A percentile compares a stretch with the other conserved stretches of the same genome.
Evolutionary conservation across 2,113 vertebrate species (phyloP).

Genomic region (Bungarus multicinctus): DNA sequence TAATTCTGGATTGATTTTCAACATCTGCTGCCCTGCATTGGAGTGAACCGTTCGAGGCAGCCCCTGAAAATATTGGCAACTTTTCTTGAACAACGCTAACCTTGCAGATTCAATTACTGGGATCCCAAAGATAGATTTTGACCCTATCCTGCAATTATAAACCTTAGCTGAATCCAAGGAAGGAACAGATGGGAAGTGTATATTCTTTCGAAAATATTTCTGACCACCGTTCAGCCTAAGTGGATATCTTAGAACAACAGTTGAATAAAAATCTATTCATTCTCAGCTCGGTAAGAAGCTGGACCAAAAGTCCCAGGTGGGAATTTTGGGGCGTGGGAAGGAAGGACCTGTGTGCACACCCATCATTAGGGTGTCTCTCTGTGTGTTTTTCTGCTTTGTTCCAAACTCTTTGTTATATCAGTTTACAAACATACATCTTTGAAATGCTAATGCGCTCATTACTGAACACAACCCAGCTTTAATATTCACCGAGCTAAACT

Average conservation of each 20-base stretch:
- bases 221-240: background rate
- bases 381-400: background rate
- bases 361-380: background rate
- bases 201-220: background rate
- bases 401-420: background rate
- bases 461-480: no score
- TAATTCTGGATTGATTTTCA: background rate
- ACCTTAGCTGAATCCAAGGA: background rate
- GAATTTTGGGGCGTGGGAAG: fast-evolving
- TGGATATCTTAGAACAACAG: background rate
- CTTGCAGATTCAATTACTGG: background rate
- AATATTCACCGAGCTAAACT: no score
- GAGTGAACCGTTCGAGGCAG: background rate
- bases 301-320: background rate
- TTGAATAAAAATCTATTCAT: background rate
- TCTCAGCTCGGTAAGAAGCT: background rate
- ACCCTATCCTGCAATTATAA: background rate
- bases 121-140: background rate
- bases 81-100: background rate
- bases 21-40: background rate
- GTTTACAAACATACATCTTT: background rate
- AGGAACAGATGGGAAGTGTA: background rate
- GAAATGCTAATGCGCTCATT: background rate
- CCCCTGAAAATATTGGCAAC: background rate
- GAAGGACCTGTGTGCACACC: background rate